phyloP scores from a whole-genome alignment of 2,797 vertebrate genomes.

The Rousettus madagascariensis region DNA sequence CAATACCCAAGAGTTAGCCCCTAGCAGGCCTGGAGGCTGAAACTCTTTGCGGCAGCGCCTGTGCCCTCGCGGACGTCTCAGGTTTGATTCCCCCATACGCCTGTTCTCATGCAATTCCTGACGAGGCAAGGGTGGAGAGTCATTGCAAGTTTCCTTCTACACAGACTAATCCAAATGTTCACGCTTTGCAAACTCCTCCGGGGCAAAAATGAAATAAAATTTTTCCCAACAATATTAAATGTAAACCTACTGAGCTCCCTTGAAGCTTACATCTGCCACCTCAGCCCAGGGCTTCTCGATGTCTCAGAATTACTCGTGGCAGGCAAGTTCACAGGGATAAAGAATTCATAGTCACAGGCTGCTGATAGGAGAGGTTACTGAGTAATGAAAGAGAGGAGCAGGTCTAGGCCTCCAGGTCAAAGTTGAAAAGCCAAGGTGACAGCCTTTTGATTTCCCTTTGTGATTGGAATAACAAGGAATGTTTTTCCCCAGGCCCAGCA shows the following conservation, averaged over 20 bases:
- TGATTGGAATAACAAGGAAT: background rate
- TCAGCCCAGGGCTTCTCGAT: background rate
- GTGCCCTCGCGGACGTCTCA: rapidly evolving
- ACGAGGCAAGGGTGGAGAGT: background rate
- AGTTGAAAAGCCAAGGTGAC: background rate
- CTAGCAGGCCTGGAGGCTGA: background rate
- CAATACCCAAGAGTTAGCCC: background rate
- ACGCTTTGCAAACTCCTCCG: background rate
- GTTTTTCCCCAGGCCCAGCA: background rate
- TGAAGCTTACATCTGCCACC: background rate
- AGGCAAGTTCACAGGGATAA: background rate
- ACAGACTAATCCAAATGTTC: background rate
- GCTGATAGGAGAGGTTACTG: background rate
- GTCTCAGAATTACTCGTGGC: background rate
- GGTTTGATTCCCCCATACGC: background rate
- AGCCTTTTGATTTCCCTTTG: background rate
- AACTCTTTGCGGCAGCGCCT: background rate
- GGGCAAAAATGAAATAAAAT: background rate
- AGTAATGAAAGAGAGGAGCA: background rate
- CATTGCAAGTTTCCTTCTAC: background rate
- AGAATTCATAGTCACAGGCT: background rate
- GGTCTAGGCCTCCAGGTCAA: background rate
- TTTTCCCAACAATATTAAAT: constrained; percentile 6
- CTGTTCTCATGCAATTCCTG: background rate
- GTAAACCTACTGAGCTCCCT: background rate